phyloP scores from a whole-genome alignment of 30 jellyfish, hydroid and myxozoan genomes.

The Aurelia coerulea region DNA sequence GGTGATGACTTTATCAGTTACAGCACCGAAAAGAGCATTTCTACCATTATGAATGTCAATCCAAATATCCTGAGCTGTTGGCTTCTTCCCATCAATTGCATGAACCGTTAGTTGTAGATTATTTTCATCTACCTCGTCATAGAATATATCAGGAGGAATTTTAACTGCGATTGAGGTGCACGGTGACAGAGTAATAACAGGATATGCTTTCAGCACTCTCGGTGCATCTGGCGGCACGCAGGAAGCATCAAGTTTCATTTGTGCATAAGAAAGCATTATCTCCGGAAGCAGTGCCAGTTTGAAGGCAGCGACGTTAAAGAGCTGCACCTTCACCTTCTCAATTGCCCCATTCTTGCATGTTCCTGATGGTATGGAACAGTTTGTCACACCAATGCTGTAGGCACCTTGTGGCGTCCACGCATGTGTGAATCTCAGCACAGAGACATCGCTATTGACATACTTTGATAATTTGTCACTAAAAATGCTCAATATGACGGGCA shows the following conservation, averaged over 20 bases:
- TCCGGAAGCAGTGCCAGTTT: conserved; percentile 31
- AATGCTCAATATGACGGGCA: conserved; percentile 10
- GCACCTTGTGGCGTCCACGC: neutral
- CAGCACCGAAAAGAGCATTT: conserved; percentile 49
- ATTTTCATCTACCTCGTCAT: conserved; percentile 83
- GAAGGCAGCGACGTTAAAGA: conserved; percentile 41
- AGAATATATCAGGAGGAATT: conserved; percentile 57
- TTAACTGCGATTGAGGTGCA: conserved; percentile 45
- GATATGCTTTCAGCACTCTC: conserved; percentile 43
- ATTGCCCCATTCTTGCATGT: conserved; percentile 23
- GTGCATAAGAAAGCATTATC: conserved; percentile 18
- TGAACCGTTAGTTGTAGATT: conserved; percentile 34
- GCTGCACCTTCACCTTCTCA: neutral
- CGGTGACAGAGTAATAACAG: conserved; percentile 47
- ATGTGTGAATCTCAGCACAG: conserved; percentile 8
- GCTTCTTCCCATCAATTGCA: conserved; percentile 39
- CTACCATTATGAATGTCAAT: conserved; percentile 10
- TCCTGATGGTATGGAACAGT: conserved; percentile 27
- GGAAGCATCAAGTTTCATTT: conserved; percentile 38
- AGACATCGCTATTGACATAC: neutral
- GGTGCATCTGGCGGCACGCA: conserved; percentile 74
- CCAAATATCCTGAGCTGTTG: conserved; percentile 30
- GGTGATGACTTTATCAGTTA: conserved; percentile 33
- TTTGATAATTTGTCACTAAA: conserved; percentile 27
- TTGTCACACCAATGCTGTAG: conserved; percentile 15